These are phyloP conservation scores for Choloepus didactylus DNA, from an alignment of 2,797 vertebrate species.

Conservation along the genomic window DNA sequence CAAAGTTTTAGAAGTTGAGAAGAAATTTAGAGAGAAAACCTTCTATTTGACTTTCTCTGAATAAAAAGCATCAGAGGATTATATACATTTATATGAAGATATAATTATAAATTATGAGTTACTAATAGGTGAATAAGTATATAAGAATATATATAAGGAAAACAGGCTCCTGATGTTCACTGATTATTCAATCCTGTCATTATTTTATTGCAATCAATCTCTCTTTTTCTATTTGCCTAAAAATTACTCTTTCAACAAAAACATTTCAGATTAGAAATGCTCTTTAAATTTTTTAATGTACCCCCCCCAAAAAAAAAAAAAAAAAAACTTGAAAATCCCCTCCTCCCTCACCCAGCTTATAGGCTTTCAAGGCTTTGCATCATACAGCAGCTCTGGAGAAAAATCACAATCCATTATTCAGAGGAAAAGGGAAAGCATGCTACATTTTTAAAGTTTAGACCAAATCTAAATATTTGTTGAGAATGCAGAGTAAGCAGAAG, in stretches of 20 bases:
- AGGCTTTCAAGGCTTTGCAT: neutral
- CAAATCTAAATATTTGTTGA: constrained; percentile 47
- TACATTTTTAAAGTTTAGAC: constrained; percentile 45
- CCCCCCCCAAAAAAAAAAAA: neutral
- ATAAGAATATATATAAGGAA: neutral
- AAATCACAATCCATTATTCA: constrained; percentile 32
- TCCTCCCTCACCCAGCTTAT: neutral
- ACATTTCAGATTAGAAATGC: neutral
- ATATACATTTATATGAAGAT: neutral
- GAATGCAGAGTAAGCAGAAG: constrained; percentile 40
- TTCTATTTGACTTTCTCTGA: neutral
- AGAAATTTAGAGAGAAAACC: neutral
- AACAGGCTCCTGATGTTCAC: neutral
- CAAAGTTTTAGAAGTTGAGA: neutral
- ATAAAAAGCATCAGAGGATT: neutral
- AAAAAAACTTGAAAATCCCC: neutral
- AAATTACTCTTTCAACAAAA: constrained; percentile 39
- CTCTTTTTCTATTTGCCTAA: neutral
- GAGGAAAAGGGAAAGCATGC: neutral
- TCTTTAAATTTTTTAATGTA: constrained; percentile 26
- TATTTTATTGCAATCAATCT: neutral
- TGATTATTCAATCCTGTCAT: neutral
- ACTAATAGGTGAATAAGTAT: neutral
- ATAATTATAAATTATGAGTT: neutral
- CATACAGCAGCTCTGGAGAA: neutral